These are phyloP conservation scores for Metacarcinus magister DNA, from an alignment of 2,888 invertebrate species.

Conservation along the genomic window DNA sequence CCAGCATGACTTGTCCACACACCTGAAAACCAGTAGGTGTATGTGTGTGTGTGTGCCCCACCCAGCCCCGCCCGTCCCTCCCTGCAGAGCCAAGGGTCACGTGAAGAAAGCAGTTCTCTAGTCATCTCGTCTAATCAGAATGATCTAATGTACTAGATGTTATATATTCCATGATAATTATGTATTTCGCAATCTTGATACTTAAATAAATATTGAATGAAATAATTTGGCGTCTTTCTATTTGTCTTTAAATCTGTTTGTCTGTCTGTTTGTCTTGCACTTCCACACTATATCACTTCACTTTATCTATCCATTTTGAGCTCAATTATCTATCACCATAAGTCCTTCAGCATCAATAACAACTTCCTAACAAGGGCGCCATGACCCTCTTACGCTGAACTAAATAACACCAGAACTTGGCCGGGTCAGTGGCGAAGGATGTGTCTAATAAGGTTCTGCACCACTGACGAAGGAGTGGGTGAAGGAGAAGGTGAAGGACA, in stretches of 20 bases:
- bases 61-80: too few species aligned
- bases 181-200: background rate
- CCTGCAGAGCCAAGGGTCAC: too few species aligned
- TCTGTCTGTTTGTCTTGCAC: background rate
- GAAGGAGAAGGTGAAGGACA: background rate
- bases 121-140: too few species aligned
- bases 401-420: background rate
- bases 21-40: background rate
- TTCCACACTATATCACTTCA: background rate
- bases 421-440: background rate
- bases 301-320: background rate
- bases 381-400: background rate
- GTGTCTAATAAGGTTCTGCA: background rate
- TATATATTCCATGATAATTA: background rate
- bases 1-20: background rate
- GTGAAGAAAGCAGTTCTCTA: slow-evolving; percentile 80
- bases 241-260: background rate
- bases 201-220: background rate
- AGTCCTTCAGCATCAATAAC: background rate
- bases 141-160: too few species aligned
- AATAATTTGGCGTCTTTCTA: background rate
- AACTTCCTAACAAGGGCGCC: background rate
- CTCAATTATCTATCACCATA: background rate
- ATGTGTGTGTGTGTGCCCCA: background rate
- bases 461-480: background rate